Conservation (phyloP, 2,797 vertebrate species). For the Myotis daubentonii region DNA sequence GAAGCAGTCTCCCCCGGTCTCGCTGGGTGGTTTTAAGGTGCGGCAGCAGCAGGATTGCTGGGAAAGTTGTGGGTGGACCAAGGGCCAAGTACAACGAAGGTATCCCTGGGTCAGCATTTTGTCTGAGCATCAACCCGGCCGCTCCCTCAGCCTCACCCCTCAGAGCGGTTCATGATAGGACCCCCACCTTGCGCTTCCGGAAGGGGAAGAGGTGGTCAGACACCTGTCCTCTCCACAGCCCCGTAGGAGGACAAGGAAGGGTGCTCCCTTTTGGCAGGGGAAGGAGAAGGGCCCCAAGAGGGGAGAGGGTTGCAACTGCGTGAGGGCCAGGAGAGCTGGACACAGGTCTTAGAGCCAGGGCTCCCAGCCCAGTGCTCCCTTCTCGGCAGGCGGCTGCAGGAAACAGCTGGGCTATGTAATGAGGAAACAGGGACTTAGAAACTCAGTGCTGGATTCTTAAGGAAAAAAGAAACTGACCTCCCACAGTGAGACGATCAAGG, state of each 20-base stretch:
- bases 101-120: slow-evolving; percentile 63
- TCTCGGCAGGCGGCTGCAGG: slow-evolving; percentile 20
- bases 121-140: background rate
- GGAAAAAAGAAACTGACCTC: slow-evolving; percentile 67
- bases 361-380: background rate
- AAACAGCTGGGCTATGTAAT: slow-evolving; percentile 70
- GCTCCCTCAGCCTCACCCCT: background rate
- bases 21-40: slow-evolving; percentile 81
- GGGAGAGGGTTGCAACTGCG: background rate
- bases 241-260: background rate
- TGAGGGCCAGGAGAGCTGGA: background rate
- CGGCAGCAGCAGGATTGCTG: slow-evolving; percentile 38
- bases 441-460: slow-evolving; percentile 33
- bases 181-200: background rate
- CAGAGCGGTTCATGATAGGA: background rate
- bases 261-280: background rate
- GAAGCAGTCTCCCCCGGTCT: slow-evolving; percentile 31
- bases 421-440: slow-evolving; percentile 39
- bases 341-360: background rate
- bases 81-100: slow-evolving; percentile 65
- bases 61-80: slow-evolving; percentile 74
- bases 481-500: slow-evolving; percentile 55
- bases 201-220: background rate
- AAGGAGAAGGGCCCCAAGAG: background rate
- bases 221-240: background rate